These are phyloP conservation scores for Protophormia terraenovae DNA, from an alignment of 2,888 invertebrate species.

Conservation along the genomic window DNA sequence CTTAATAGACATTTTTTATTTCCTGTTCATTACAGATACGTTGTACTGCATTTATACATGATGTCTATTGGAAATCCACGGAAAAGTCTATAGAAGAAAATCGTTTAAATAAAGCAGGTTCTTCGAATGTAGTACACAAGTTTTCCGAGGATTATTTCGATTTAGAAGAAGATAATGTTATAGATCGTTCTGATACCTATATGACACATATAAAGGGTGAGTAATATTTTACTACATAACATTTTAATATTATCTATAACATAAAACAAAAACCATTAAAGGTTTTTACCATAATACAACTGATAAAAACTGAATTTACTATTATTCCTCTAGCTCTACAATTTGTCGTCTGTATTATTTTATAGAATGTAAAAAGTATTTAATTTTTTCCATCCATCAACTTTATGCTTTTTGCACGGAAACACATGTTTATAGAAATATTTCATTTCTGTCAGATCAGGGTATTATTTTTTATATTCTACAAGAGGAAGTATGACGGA, in stretches of 20 bases:
- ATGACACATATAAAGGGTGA: conserved; percentile 77
- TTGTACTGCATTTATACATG: conserved; percentile 85
- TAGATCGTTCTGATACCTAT: conserved; percentile 76
- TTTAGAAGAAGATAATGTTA: conserved; percentile 74
- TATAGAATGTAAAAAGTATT: not conserved
- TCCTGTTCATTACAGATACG: conserved; percentile 81
- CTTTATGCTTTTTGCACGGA: conserved; percentile 9
- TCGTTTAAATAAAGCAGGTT: conserved; percentile 72
- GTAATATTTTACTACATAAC: not conserved
- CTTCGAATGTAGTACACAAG: conserved; percentile 73
- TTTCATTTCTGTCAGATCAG: conserved; percentile 45
- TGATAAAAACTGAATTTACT: conserved; percentile 2
- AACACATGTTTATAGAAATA: conserved; percentile 57
- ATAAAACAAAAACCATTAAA: too few species aligned
- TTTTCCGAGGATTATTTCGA: conserved; percentile 76
- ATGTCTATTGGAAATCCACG: conserved; percentile 85
- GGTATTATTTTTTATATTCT: not conserved
- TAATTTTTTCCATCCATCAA: conserved; percentile 24
- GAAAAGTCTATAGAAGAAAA: conserved; percentile 85
- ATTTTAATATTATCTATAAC: too few species aligned
- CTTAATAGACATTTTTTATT: not conserved
- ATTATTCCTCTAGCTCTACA: not conserved
- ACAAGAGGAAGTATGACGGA: conserved; percentile 53
- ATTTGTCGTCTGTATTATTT: not conserved
- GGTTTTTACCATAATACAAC: not conserved